These are phyloP conservation scores for Coregonus ussuriensis DNA, from an alignment of 2,797 vertebrate genomes.

Conservation along the genomic window DNA sequence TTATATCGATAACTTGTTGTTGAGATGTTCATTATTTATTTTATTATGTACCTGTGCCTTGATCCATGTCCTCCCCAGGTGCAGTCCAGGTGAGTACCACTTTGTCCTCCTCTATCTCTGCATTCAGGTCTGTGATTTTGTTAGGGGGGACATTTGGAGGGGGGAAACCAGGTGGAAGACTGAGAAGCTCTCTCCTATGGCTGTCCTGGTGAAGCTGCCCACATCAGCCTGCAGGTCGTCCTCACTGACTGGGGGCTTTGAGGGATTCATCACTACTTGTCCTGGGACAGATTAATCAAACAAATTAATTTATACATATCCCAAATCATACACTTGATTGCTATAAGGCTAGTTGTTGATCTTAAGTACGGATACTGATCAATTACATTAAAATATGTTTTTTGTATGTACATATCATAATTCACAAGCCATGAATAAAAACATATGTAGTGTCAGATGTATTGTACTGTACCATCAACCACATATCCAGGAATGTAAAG, in stretches of 20 bases:
- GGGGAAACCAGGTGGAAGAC: conserved; percentile 26
- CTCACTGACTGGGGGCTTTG: conserved; percentile 31
- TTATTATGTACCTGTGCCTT: conserved; percentile 59
- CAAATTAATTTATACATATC: no score
- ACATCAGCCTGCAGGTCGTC: conserved; percentile 19
- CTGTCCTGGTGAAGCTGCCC: conserved; percentile 49
- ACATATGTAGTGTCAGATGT: no score
- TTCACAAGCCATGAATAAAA: no score
- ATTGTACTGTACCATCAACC: no score
- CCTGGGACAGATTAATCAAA: conserved; percentile 27
- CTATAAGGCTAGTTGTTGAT: no score
- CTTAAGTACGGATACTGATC: no score
- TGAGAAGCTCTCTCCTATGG: conserved; percentile 51
- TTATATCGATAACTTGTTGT: no score
- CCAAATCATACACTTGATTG: no score
- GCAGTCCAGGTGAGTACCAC: conserved; percentile 69
- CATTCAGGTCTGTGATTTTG: conserved; percentile 67
- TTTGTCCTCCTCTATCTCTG: conserved; percentile 42
- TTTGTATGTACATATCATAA: no score
- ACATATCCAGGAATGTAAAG: conserved; percentile 63
- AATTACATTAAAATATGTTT: neutral
- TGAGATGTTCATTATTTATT: neutral
- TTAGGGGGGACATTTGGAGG: conserved; percentile 61
- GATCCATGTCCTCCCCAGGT: conserved; percentile 66
- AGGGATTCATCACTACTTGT: conserved; percentile 66